phyloP scores from a whole-genome alignment of 2,797 vertebrate genomes.

The Poecile montanus region DNA sequence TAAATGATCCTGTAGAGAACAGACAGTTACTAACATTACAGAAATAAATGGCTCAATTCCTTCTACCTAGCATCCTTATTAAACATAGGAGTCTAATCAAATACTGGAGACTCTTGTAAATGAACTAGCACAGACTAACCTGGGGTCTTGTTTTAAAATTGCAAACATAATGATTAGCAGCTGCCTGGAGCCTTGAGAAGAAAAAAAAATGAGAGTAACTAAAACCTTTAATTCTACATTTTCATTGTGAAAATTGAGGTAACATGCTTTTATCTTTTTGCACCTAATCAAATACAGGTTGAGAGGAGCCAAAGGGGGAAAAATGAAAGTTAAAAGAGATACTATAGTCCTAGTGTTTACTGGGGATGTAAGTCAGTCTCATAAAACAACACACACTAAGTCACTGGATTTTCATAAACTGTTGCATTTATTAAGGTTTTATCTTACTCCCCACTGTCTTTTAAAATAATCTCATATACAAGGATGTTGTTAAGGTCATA shows the following conservation, averaged over 20 bases:
- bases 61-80: constrained; percentile 3
- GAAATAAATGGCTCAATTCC: not conserved
- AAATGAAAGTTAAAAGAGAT: not conserved
- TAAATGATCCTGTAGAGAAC: not conserved
- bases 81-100: constrained; percentile 20
- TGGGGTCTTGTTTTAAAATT: constrained; percentile 13
- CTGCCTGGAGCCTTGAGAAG: not conserved
- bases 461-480: not conserved
- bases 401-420: not conserved
- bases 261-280: constrained; percentile 21
- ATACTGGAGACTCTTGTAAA: constrained; percentile 11
- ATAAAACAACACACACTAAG: not conserved
- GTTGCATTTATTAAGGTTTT: not conserved
- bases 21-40: not conserved
- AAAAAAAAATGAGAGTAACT: not conserved
- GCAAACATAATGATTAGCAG: constrained; percentile 20
- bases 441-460: not conserved
- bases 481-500: not conserved
- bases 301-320: not conserved
- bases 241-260: constrained; percentile 8
- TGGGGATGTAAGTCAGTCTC: not conserved
- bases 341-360: not conserved
- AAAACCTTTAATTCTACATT: not conserved
- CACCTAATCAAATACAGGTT: constrained; percentile 3
- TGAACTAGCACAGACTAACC: not conserved